These are phyloP conservation scores for Drosophila testacea DNA, from an alignment of 2,888 invertebrate species.

Conservation along the genomic window DNA sequence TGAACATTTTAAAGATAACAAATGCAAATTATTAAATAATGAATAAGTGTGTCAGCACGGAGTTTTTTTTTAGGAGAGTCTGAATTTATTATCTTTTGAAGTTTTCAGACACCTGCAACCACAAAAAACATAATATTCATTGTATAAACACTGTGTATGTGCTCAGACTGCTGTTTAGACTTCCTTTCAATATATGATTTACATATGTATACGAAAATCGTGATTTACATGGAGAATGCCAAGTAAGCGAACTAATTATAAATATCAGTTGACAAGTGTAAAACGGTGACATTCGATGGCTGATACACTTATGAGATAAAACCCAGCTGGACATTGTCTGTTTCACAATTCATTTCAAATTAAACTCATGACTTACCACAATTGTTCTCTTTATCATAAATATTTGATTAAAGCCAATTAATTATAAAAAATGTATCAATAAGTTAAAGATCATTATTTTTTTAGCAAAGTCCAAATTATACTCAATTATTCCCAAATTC, in stretches of 20 bases:
- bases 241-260: conserved; percentile 14
- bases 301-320: conserved; percentile 14
- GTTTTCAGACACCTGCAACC: not conserved
- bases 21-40: too few relatives aligned
- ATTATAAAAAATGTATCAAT: conserved; percentile 18
- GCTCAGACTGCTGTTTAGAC: conserved; percentile 5
- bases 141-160: conserved; percentile 24
- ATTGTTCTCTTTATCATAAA: not conserved
- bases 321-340: conserved; percentile 9
- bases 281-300: conserved; percentile 16
- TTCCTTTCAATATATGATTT: conserved; percentile 29
- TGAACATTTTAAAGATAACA: too few relatives aligned
- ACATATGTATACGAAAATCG: conserved; percentile 38
- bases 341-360: conserved; percentile 5
- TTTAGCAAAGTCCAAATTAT: conserved; percentile 1
- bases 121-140: not conserved
- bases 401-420: conserved; percentile 16
- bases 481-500: conserved; percentile 33
- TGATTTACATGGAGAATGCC: conserved; percentile 41
- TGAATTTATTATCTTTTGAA: too few relatives aligned
- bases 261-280: conserved; percentile 33
- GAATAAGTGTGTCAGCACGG: too few relatives aligned
- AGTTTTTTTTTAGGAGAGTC: too few relatives aligned
- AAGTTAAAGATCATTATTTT: conserved; percentile 7
- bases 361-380: not conserved